These are phyloP conservation scores for Magallana nippona DNA, from an alignment of 2,888 invertebrate genomes.

Conservation along the genomic window DNA sequence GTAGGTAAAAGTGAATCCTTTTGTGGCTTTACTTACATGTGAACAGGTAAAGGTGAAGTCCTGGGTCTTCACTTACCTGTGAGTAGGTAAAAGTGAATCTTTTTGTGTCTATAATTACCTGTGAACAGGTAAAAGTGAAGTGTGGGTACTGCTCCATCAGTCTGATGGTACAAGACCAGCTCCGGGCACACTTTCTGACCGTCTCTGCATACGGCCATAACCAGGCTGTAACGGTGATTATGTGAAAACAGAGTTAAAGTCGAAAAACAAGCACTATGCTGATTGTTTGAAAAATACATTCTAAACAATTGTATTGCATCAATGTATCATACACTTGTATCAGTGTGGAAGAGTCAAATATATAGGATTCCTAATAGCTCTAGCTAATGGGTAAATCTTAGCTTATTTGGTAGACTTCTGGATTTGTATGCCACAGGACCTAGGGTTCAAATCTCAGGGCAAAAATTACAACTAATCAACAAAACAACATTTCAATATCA, in stretches of 20 bases:
- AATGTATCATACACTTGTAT: too few species aligned
- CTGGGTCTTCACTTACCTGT: neutral
- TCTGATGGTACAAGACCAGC: slow-evolving; percentile 80
- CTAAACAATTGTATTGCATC: too few species aligned
- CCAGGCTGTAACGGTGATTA: slow-evolving; percentile 79
- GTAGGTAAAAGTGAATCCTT: slow-evolving; percentile 78
- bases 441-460: too few species aligned
- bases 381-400: too few species aligned
- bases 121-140: slow-evolving; percentile 81
- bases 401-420: too few species aligned
- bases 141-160: slow-evolving; percentile 81
- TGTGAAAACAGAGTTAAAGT: neutral
- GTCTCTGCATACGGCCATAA: slow-evolving; percentile 82
- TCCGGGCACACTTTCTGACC: slow-evolving; percentile 81
- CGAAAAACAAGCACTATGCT: neutral
- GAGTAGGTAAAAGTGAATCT: neutral
- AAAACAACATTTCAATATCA: too few species aligned
- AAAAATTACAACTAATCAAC: too few species aligned
- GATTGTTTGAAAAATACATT: too few species aligned
- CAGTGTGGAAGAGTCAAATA: too few species aligned
- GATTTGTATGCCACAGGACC: too few species aligned
- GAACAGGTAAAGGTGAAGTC: neutral
- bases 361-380: too few species aligned
- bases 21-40: neutral
- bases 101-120: slow-evolving; percentile 70